phyloP scores from a whole-genome alignment of 2,888 invertebrate genomes.

The Ctena decussata region DNA sequence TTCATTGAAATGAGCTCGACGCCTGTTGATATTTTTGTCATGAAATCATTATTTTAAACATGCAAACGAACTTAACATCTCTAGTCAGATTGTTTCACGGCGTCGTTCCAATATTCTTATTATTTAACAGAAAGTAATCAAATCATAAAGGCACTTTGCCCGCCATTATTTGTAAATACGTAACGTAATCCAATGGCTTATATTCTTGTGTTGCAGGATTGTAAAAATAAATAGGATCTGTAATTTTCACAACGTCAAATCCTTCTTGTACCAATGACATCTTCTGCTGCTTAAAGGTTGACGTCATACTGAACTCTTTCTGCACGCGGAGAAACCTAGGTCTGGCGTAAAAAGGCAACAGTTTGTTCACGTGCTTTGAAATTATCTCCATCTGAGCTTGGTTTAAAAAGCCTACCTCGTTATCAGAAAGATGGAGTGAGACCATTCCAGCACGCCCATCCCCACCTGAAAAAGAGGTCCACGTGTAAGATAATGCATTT shows the following conservation, averaged over 20 bases:
- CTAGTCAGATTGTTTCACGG: too few species aligned
- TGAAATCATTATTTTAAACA: too few species aligned
- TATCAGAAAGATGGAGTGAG: slow-evolving; percentile 66
- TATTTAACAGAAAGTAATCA: too few species aligned
- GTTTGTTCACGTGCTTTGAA: slow-evolving; percentile 59
- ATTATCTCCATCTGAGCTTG: slow-evolving; percentile 47
- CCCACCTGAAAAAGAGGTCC: slow-evolving; percentile 59
- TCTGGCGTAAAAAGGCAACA: slow-evolving; percentile 77
- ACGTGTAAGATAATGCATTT: too few species aligned
- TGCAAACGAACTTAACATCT: too few species aligned
- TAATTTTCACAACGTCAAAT: slow-evolving; percentile 30
- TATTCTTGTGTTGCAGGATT: slow-evolving; percentile 28
- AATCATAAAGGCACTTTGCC: slow-evolving; percentile 26
- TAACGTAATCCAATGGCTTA: slow-evolving; percentile 6
- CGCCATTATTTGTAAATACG: slow-evolving; percentile 18
- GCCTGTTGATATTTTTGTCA: too few species aligned
- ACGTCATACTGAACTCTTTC: slow-evolving; percentile 53
- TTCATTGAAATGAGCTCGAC: too few species aligned
- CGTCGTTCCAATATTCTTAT: too few species aligned
- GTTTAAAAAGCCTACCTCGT: slow-evolving; percentile 2
- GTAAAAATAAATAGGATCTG: slow-evolving; percentile 41
- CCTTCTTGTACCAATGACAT: slow-evolving; percentile 44
- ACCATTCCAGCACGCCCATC: slow-evolving; percentile 81
- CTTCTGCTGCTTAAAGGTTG: slow-evolving; percentile 61
- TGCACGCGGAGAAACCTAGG: slow-evolving; percentile 58